Percentiles rank a stretch among this genome's conserved stretches.
These are phyloP conservation scores for Zaprionus lineosus DNA, from an alignment of 2,888 invertebrate genomes.

Conservation along the genomic window DNA sequence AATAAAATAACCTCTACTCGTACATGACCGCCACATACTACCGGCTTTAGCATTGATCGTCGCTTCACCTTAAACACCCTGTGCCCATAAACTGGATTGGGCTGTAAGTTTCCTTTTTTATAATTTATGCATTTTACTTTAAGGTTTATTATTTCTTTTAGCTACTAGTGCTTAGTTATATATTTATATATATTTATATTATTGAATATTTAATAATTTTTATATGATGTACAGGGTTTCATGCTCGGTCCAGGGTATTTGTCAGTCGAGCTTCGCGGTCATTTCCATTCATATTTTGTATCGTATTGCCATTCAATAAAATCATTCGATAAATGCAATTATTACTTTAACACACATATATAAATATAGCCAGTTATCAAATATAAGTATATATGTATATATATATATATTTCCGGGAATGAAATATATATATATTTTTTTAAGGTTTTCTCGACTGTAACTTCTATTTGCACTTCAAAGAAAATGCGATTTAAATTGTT, in stretches of 20 bases:
- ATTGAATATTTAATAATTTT: not conserved
- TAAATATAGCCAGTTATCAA: too few relatives aligned
- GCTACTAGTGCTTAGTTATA: too few relatives aligned
- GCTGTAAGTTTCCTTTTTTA: too few relatives aligned
- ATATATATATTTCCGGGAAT: not conserved
- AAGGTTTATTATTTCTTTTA: too few relatives aligned
- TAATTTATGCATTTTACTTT: too few relatives aligned
- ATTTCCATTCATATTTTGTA: conserved; percentile 10
- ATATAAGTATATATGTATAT: conserved; percentile 12
- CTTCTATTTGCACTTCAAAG: too few relatives aligned
- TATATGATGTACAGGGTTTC: too few relatives aligned
- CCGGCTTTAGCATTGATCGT: not conserved
- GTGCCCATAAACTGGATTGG: not conserved
- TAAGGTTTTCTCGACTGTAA: too few relatives aligned
- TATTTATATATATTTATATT: not conserved
- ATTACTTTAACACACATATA: conserved; percentile 13
- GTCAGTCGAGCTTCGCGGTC: too few relatives aligned
- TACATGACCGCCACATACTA: not conserved
- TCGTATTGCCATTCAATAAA: conserved; percentile 36
- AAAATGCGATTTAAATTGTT: too few relatives aligned
- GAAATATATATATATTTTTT: too few relatives aligned
- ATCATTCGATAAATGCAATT: conserved; percentile 25
- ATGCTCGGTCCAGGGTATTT: too few relatives aligned
- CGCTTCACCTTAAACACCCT: conserved; percentile 11
- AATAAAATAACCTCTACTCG: not conserved